Evolutionary conservation across 2,888 invertebrate species (phyloP), one percentile per base, ranked within the genome.

Genomic region (Hirtodrosophila confusa): DNA sequence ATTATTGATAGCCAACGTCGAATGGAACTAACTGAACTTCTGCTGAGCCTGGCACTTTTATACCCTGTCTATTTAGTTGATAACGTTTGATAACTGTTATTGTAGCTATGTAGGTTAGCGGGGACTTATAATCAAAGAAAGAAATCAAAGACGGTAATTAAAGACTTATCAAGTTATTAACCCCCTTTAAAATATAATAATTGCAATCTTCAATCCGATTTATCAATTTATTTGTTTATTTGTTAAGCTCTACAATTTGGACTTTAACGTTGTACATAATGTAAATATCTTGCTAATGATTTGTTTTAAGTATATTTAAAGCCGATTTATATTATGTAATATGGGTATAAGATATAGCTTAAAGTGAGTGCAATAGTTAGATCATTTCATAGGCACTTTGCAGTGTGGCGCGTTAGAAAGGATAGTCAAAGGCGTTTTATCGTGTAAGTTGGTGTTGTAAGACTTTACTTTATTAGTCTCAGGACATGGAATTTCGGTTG

Each of bases 211-310:
- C 31, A 31, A 31, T 31, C 7, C 9, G 31, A 31, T 47, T 40
- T 35, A 55, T 57, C 17, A 55, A 27, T 67, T 63, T 23, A 47
- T 66, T 56, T 58, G 56, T 63, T 68, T 47, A 58, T 54, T 72
- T 43, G 35, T 60, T 74, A 78, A 78, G 77, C 80, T 78, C 78
- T 78, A 78, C 72, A 57, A 43, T 65, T 69, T 72, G 77, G 79
- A 79, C 76, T 60, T 74, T 41, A 49, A 68, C 57, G 49, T 67
- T 73, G 49, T 55, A 65, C 58, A 63, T 74, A 49, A 41, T 60
- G 24, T 49, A 39, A 54, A 17, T 44, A 51, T 48, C 23, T 73
- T 48, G 17, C 54, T 74, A 74, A 70, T 51, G 47, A 33, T 57
- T 49, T 54, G 37, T 54, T 58, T 50, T 60, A 8, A 33, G 40